phyloP scores from a whole-genome alignment of 2,888 invertebrate genomes.

The Allophyes oxyacanthae region DNA sequence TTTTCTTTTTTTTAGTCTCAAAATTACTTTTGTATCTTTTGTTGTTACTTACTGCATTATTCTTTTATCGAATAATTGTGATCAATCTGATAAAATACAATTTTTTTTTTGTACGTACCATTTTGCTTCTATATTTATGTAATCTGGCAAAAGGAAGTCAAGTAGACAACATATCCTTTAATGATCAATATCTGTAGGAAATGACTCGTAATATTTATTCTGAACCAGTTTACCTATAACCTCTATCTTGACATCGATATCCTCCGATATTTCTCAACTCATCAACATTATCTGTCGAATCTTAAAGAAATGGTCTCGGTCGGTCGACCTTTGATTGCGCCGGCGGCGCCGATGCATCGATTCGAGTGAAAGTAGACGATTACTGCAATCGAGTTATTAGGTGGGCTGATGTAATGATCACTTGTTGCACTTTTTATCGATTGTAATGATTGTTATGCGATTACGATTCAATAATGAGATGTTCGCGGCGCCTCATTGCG shows the following conservation, averaged over 20 bases:
- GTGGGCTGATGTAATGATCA: conserved; percentile 80
- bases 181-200: not conserved
- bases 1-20: no score
- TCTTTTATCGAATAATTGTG: no score
- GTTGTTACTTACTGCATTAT: no score
- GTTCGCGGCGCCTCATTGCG: conserved; percentile 37
- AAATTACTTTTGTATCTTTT: no score
- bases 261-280: conserved; percentile 40
- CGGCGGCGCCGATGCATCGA: conserved; percentile 68
- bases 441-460: conserved; percentile 65
- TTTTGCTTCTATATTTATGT: no score
- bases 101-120: no score
- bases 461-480: conserved; percentile 67
- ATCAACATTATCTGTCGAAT: conserved; percentile 54
- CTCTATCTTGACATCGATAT: conserved; percentile 29
- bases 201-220: conserved; percentile 9
- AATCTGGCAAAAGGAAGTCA: no score
- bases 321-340: conserved; percentile 71
- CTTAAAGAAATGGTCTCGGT: conserved; percentile 66
- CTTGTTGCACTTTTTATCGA: conserved; percentile 78
- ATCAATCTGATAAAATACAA: no score
- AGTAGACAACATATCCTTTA: not conserved
- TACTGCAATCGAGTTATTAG: conserved; percentile 83
- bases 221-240: conserved; percentile 27
- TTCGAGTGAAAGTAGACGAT: conserved; percentile 82